Percentiles rank a stretch among this genome's conserved stretches.
phyloP scores from a whole-genome alignment of 1,140 invertebrate genomes.

The Ptiloglossa arizonensis region DNA sequence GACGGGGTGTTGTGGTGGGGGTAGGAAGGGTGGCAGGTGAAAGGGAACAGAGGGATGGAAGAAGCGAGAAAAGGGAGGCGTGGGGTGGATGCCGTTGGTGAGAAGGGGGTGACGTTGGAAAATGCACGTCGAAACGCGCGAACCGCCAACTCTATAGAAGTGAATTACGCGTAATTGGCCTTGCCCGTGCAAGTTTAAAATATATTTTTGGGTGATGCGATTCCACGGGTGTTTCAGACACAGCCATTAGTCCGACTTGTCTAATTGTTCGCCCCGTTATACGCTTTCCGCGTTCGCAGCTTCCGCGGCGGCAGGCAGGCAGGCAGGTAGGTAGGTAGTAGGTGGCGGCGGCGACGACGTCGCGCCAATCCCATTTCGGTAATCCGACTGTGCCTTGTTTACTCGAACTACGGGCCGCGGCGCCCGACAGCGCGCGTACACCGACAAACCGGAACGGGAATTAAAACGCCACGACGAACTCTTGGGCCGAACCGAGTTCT shows the following conservation, averaged over 20 bases:
- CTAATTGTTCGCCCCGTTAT: constrained; percentile 65
- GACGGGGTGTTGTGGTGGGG: too few species aligned
- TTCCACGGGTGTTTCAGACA: constrained; percentile 62
- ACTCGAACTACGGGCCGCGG: constrained; percentile 30
- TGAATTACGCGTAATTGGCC: constrained; percentile 75
- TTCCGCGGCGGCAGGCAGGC: too few species aligned
- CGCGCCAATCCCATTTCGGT: constrained; percentile 72
- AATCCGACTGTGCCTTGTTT: constrained; percentile 66
- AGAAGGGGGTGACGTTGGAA: neutral
- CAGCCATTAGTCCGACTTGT: constrained; percentile 69
- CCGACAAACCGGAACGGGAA: constrained; percentile 28
- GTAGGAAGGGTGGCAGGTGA: neutral
- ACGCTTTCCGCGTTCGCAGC: constrained; percentile 25
- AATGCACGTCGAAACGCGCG: constrained; percentile 32
- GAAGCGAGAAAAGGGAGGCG: constrained; percentile 8
- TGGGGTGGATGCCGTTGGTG: neutral
- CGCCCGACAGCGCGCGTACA: neutral
- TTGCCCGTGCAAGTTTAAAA: constrained; percentile 71
- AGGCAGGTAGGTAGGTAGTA: neutral
- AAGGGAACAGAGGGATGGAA: constrained; percentile 11
- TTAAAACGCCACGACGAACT: constrained; percentile 22
- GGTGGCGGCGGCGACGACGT: constrained; percentile 53
- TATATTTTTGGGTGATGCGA: constrained; percentile 72
- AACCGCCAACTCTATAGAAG: constrained; percentile 65
- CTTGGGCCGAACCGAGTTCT: constrained; percentile 6